Conservation (phyloP, 2,797 vertebrate genomes). For the Acipenser ruthenus region DNA sequence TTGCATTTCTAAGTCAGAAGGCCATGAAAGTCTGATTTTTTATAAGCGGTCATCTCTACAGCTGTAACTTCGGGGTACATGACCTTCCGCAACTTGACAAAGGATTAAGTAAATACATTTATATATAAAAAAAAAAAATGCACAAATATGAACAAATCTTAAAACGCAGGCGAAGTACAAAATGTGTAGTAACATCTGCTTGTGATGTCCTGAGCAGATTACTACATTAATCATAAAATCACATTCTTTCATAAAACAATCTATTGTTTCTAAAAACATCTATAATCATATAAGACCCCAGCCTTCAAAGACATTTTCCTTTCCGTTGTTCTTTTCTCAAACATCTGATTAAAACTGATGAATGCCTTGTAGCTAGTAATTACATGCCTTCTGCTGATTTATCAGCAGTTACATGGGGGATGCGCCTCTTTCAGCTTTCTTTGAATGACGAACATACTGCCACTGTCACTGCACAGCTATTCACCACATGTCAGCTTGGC, state of each 20-base stretch:
- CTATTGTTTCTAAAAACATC: conserved; percentile 35
- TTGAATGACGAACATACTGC: conserved; percentile 60
- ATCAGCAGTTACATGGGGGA: conserved; percentile 18
- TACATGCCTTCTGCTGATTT: conserved; percentile 52
- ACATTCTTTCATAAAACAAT: conserved; percentile 35
- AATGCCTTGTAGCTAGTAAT: conserved; percentile 54
- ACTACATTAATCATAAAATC: conserved; percentile 51
- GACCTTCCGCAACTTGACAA: conserved; percentile 44
- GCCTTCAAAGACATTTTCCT: conserved; percentile 50
- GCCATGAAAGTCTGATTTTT: neutral
- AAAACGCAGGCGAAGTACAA: neutral
- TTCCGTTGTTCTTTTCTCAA: conserved; percentile 61
- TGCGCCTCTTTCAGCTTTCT: conserved; percentile 31
- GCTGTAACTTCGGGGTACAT: conserved; percentile 36
- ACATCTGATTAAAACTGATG: conserved; percentile 51
- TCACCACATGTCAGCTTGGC: conserved; percentile 45
- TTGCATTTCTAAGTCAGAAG: no score
- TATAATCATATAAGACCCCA: conserved; percentile 63
- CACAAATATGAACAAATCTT: conserved; percentile 14
- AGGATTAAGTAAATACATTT: conserved; percentile 40
- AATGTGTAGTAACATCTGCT: conserved; percentile 37
- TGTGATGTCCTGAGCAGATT: conserved; percentile 35
- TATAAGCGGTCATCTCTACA: conserved; percentile 24
- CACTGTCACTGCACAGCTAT: conserved; percentile 47
- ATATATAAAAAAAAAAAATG: conserved; percentile 21